These are phyloP conservation scores for Pomacea canaliculata DNA, from an alignment of 2,888 invertebrate genomes.

Conservation along the genomic window DNA sequence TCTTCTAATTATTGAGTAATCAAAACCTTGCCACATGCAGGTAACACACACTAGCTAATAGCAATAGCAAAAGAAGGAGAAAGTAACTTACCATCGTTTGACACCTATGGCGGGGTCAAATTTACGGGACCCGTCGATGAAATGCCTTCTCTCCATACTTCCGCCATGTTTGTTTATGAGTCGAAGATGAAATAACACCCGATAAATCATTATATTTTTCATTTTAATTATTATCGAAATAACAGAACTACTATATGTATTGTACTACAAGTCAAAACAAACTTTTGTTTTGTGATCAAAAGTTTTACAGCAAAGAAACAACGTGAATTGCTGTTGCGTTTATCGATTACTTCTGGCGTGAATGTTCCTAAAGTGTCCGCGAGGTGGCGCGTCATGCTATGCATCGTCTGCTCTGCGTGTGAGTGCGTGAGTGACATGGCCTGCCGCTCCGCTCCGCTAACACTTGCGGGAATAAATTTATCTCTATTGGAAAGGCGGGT, in stretches of 20 bases:
- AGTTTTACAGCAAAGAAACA: neutral
- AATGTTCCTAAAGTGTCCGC: constrained; percentile 24
- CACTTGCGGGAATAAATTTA: constrained; percentile 5
- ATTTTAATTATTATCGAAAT: constrained; percentile 10
- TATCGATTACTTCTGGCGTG: constrained; percentile 28
- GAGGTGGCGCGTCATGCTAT: constrained; percentile 29
- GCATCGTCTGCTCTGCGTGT: constrained; percentile 24
- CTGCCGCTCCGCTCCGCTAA: constrained; percentile 22
- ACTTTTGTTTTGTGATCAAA: constrained; percentile 8
- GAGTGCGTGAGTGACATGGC: constrained; percentile 14
- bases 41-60: constrained; percentile 13
- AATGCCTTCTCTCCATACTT: constrained; percentile 37
- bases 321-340: constrained; percentile 3
- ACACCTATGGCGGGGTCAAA: constrained; percentile 27
- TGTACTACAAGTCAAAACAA: too few species aligned
- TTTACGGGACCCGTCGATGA: constrained; percentile 27
- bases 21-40: neutral
- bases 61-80: constrained; percentile 8
- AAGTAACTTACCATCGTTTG: constrained; percentile 29
- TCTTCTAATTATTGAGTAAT: neutral
- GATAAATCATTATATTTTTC: constrained; percentile 18
- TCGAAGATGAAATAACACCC: constrained; percentile 28
- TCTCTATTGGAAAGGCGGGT: constrained; percentile 10
- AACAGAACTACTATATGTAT: neutral
- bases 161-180: constrained; percentile 61